Base-by-base conservation (phyloP, 2,113 vertebrate species). In the Grammomys dolichurus region DNA sequence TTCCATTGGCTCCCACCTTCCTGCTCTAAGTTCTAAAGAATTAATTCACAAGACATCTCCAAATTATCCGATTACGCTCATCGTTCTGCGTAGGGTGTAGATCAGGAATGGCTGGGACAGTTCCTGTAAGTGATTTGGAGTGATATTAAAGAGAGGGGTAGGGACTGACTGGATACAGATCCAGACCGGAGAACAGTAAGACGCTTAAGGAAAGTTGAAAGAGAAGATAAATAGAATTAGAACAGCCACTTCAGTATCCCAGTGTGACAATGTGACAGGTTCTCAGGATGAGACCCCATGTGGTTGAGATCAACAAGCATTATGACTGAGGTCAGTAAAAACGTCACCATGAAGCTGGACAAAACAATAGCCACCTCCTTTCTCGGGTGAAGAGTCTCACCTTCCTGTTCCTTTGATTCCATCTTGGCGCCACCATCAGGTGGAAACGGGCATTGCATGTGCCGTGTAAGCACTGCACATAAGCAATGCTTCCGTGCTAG, bases 1-100 rank as follows among this genome's bases (percentile, higher is more conserved):
- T 75, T 75, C 73, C 67, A 19, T 51, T 67, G 63, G 94, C 81
- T 69, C 63, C 31, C 77, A 73, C 95, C 22, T 75, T 82, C 73
- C 81, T 33, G 26, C 60, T 94, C 19, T 70, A 84, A 46, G 28
- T 14, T 89, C 69, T 95, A 67, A 69, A 65, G 86, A 97, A 92
- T 24, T 96, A 67, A 60, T 51, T 48, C 33, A 85, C 94, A 91
- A 22, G 54, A 72, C 10, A 91, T 70, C 56, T 65, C 67, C 72
- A 33, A 89, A 82, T 93, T 93, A 85, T 76, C 82, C 7, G 10
- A 31, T 91, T 40, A 72, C 11, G 2, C 16, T 56, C 33, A 87
- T 1, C 69, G 10, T 69, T 46, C 2, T 1, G 22, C 13, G 9
- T 13, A 70, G 36, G 36, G 24, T 69, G 63, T 46, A 54, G 46